These are phyloP conservation scores for Grus americana DNA, from an alignment of 2,113 vertebrate genomes.

Conservation along the genomic window DNA sequence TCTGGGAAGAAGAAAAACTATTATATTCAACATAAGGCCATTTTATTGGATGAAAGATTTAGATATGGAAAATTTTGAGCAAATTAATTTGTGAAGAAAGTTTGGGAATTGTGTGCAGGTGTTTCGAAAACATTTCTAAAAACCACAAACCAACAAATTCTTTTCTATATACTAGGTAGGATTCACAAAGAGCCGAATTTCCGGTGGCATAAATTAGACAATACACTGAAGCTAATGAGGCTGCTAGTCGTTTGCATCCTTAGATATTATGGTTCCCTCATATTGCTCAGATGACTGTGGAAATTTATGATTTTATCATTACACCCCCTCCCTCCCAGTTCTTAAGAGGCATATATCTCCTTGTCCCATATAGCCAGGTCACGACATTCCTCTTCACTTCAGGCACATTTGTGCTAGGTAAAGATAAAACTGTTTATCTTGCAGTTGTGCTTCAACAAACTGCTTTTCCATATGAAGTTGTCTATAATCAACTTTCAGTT, in stretches of 20 bases:
- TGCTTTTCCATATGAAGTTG: not conserved
- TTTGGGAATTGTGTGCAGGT: not conserved
- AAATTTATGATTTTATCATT: not conserved
- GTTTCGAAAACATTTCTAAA: not conserved
- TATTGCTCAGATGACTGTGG: not conserved
- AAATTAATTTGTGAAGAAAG: slow-evolving; percentile 44
- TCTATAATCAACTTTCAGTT: not conserved
- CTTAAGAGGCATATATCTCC: not conserved
- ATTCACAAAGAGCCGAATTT: not conserved
- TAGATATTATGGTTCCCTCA: not conserved
- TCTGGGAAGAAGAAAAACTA: not conserved
- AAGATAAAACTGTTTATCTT: not conserved
- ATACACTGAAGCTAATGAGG: not conserved
- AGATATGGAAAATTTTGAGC: slow-evolving; percentile 21
- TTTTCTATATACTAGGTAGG: slow-evolving; percentile 10
- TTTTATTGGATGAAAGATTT: slow-evolving; percentile 16
- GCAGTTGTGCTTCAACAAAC: not conserved
- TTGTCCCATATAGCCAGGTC: not conserved
- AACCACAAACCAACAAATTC: not conserved
- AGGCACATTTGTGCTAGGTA: not conserved
- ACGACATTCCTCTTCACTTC: not conserved
- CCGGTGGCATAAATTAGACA: not conserved
- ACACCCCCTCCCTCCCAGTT: not conserved
- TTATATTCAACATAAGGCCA: not conserved
- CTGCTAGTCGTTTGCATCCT: not conserved